Percentiles rank a stretch among this genome's conserved stretches.
phyloP scores from a whole-genome alignment of 2,113 vertebrate genomes.

The Micromys minutus region DNA sequence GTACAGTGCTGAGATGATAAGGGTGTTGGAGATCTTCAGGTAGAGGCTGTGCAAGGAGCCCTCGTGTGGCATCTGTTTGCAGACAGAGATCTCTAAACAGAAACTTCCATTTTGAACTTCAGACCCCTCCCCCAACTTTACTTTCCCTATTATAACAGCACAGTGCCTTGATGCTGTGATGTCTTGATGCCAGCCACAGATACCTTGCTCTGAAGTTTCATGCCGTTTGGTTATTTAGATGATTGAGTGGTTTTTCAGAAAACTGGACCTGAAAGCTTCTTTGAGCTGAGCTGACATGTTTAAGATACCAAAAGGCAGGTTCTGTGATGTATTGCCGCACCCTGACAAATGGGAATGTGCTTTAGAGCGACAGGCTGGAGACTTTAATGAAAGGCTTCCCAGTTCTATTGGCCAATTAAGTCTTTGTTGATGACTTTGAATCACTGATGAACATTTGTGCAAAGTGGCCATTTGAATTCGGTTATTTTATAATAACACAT shows the following conservation, averaged over 20 bases:
- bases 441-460: conserved; percentile 80
- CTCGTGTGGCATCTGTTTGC: conserved; percentile 17
- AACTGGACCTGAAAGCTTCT: conserved; percentile 80
- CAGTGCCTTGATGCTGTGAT: conserved; percentile 73
- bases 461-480: conserved; percentile 77
- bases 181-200: conserved; percentile 75
- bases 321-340: conserved; percentile 63
- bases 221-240: conserved; percentile 83
- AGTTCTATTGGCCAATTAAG: conserved; percentile 81
- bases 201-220: conserved; percentile 70
- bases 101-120: conserved; percentile 65
- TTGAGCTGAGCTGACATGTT: conserved; percentile 81
- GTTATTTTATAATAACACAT: conserved; percentile 67
- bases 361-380: conserved; percentile 78
- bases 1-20: neutral
- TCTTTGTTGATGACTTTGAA: conserved; percentile 78
- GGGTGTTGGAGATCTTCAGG: neutral
- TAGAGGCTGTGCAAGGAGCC: neutral
- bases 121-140: conserved; percentile 34
- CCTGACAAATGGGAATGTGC: conserved; percentile 80
- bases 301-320: conserved; percentile 77
- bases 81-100: neutral
- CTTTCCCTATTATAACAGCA: conserved; percentile 50
- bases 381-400: conserved; percentile 72
- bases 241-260: conserved; percentile 83